Conservation (phyloP, 2,888 invertebrate species). For the Cloeon dipterum region DNA sequence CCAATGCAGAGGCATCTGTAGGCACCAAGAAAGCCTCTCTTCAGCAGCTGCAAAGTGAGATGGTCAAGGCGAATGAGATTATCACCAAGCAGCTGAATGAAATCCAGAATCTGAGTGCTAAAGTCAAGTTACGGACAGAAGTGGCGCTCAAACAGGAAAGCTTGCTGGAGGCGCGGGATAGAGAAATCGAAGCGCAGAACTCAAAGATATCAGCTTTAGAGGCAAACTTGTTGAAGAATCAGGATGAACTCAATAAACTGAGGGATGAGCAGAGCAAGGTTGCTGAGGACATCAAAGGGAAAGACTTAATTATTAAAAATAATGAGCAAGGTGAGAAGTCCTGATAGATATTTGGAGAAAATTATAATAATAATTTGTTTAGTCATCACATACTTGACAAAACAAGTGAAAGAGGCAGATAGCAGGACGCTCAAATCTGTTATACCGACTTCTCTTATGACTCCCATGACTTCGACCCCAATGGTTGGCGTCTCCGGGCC, state of each 20-base stretch:
- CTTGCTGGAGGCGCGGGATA: background rate
- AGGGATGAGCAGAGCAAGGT: background rate
- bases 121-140: background rate
- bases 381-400: background rate
- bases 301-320: background rate
- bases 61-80: background rate
- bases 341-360: background rate
- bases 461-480: background rate
- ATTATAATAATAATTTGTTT: background rate
- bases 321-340: background rate
- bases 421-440: background rate
- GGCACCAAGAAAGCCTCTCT: background rate
- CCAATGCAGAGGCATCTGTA: background rate
- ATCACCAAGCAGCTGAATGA: background rate
- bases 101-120: background rate
- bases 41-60: background rate
- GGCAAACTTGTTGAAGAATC: background rate
- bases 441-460: background rate
- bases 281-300: too few species aligned
- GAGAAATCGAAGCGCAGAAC: background rate
- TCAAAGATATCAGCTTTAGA: background rate
- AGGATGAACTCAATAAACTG: background rate
- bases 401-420: background rate
- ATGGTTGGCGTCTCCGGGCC: background rate
- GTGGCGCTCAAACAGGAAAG: background rate